Percentiles rank a stretch among this genome's conserved stretches.
Conservation (phyloP, 1,140 invertebrate genomes). For the Anoplolepis gracilipes region DNA sequence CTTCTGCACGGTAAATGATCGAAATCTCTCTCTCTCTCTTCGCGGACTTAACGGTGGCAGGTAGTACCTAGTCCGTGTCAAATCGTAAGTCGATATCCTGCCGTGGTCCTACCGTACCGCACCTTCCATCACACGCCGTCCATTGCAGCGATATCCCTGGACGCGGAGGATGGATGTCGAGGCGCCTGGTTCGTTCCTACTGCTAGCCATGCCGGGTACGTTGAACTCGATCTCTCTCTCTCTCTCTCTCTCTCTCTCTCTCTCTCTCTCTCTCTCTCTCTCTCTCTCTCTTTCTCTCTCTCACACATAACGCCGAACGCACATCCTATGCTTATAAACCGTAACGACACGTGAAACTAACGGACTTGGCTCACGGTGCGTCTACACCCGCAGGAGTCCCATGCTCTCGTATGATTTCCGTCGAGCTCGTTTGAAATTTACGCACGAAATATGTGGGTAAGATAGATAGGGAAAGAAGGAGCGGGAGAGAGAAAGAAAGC, state of each 20-base stretch:
- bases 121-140: slow-evolving; percentile 60
- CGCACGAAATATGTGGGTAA: slow-evolving; percentile 50
- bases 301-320: slow-evolving; percentile 76
- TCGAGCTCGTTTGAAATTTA: slow-evolving; percentile 48
- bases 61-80: slow-evolving; percentile 75
- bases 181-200: slow-evolving; percentile 69
- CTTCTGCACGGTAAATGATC: slow-evolving; percentile 66
- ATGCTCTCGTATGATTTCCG: slow-evolving; percentile 43
- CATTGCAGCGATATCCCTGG: slow-evolving; percentile 73
- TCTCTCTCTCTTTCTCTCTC: slow-evolving; percentile 56
- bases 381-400: slow-evolving; percentile 66
- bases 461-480: not conserved
- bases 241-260: slow-evolving; percentile 34
- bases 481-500: not conserved
- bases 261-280: slow-evolving; percentile 40
- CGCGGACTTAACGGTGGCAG: slow-evolving; percentile 73
- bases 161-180: slow-evolving; percentile 74
- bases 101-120: slow-evolving; percentile 13
- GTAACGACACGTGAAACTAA: slow-evolving; percentile 84
- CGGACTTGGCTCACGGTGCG: slow-evolving; percentile 71
- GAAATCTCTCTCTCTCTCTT: slow-evolving; percentile 77
- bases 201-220: slow-evolving; percentile 69
- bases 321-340: slow-evolving; percentile 83
- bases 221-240: slow-evolving; percentile 74
- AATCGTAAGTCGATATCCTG: slow-evolving; percentile 78